Percentiles rank a stretch among this genome's conserved stretches.
Conservation (phyloP, 2,113 vertebrate species). For the Neotragus moschatus region DNA sequence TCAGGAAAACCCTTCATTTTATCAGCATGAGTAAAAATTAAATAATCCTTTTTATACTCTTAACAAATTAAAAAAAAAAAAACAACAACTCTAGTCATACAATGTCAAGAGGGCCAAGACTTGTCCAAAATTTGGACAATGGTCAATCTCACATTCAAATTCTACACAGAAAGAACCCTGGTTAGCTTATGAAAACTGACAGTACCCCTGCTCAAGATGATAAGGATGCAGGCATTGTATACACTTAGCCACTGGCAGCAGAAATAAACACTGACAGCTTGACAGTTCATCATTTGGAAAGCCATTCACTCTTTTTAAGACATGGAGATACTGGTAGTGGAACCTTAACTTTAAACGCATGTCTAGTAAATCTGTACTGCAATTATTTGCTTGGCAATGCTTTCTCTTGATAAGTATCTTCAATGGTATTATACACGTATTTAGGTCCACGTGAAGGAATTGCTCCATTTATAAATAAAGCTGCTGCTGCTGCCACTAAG, state of each 20-base stretch:
- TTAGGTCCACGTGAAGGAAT: not conserved
- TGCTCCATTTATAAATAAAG: not conserved
- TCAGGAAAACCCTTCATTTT: not conserved
- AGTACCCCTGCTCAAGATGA: conserved; percentile 25
- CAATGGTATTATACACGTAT: not conserved
- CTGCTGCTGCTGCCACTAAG: too few species aligned
- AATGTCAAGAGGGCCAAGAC: not conserved
- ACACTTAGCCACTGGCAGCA: not conserved
- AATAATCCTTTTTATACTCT: not conserved
- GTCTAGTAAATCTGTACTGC: not conserved
- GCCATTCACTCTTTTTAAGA: not conserved
- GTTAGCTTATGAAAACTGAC: conserved; percentile 11
- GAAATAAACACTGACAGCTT: conserved; percentile 21
- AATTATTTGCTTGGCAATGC: not conserved
- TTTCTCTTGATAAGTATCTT: not conserved
- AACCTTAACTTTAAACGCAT: not conserved
- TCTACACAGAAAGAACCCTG: not conserved
- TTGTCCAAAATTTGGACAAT: not conserved
- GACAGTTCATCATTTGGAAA: not conserved
- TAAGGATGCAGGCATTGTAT: not conserved
- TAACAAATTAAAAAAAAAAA: conserved; percentile 29
- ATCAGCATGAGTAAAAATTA: not conserved
- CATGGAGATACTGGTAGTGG: not conserved
- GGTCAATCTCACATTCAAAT: not conserved
- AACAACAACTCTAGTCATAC: not conserved